Percentiles rank a stretch among this genome's conserved stretches.
Evolutionary conservation across 2,888 invertebrate genomes (phyloP).

Genomic region (Isoperla grammatica): DNA sequence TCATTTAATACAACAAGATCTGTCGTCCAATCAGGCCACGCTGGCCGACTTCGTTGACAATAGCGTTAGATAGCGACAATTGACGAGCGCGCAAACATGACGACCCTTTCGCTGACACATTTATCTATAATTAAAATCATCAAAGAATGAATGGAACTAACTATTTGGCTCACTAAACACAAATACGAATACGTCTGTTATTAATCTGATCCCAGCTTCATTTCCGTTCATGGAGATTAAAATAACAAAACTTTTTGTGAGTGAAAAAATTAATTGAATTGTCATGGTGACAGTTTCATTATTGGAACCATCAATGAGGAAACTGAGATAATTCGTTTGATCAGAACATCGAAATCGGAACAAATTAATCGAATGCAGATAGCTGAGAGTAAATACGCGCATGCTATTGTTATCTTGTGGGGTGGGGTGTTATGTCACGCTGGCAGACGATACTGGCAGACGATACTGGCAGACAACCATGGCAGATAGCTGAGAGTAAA

Average conservation of each 20-base stretch:
- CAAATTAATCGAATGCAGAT: no score
- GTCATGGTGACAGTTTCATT: no score
- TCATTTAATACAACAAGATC: constrained; percentile 5
- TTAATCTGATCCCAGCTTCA: constrained; percentile 1
- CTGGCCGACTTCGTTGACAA: constrained; percentile 2
- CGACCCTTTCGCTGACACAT: not conserved
- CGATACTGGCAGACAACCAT: no score
- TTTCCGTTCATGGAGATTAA: constrained; percentile 8
- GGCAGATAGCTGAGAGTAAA: no score
- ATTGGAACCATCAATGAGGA: no score
- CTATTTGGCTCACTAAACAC: constrained; percentile 16
- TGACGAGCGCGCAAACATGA: constrained; percentile 6
- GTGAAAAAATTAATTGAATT: no score
- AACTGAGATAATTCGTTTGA: no score
- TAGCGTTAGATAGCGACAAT: not conserved
- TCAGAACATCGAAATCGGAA: no score
- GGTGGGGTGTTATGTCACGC: no score
- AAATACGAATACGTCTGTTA: constrained; percentile 5
- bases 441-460: no score
- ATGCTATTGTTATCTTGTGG: no score
- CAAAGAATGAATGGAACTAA: constrained; percentile 17
- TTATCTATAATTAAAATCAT: constrained; percentile 18
- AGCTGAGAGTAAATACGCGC: no score
- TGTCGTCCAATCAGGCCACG: not conserved
- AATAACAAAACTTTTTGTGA: not conserved